These are phyloP conservation scores for Mystacides longicornis DNA, from an alignment of 2,888 invertebrate species.

Conservation along the genomic window DNA sequence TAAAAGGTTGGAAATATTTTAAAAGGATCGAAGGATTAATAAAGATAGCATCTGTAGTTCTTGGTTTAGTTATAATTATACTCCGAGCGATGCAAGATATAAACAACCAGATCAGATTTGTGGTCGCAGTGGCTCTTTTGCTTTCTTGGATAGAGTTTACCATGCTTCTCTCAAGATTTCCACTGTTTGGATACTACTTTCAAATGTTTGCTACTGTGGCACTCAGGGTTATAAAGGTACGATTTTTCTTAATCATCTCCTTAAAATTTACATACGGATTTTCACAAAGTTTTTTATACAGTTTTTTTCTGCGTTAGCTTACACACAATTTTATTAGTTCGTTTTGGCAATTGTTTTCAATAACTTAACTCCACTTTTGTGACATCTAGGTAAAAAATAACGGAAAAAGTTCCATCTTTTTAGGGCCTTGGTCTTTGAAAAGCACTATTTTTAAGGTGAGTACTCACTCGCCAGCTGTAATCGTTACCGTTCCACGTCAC, in stretches of 20 bases:
- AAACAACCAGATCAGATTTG: slow-evolving; percentile 36
- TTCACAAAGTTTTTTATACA: too few species aligned
- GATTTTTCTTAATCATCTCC: not conserved
- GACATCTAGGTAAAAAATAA: too few species aligned
- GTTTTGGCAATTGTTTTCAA: too few species aligned
- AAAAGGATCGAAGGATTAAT: slow-evolving; percentile 50
- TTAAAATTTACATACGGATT: too few species aligned
- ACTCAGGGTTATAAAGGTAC: slow-evolving; percentile 48
- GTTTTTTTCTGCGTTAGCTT: too few species aligned
- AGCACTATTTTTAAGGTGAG: too few species aligned
- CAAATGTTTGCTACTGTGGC: slow-evolving; percentile 56
- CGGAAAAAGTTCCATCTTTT: too few species aligned
- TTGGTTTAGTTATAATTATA: slow-evolving; percentile 37
- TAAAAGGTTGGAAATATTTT: slow-evolving; percentile 45
- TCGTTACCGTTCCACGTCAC: too few species aligned
- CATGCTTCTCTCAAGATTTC: slow-evolving; percentile 50
- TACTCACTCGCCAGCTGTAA: too few species aligned
- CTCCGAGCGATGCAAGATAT: slow-evolving; percentile 29
- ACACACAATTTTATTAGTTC: too few species aligned
- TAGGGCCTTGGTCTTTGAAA: too few species aligned
- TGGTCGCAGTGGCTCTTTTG: slow-evolving; percentile 47
- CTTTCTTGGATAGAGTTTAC: slow-evolving; percentile 51
- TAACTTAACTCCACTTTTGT: too few species aligned
- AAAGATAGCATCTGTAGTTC: slow-evolving; percentile 43
- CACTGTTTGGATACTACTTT: slow-evolving; percentile 52